Evolutionary conservation across 2,888 invertebrate species (phyloP), one percentile per base, ranked within the genome.

Genomic region (Argyra leucocephala): DNA sequence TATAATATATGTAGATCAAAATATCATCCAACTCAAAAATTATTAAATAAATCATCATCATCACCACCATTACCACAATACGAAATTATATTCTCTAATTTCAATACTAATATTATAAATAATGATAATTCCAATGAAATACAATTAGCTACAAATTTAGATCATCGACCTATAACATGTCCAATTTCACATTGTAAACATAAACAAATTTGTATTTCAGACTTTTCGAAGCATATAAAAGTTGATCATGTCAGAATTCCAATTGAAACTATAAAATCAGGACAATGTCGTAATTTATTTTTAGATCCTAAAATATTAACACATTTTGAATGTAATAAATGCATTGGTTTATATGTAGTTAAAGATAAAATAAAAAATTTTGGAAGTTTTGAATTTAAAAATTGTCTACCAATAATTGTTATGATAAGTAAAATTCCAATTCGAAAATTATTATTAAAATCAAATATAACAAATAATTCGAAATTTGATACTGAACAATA

Each of bases 221-320:
- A 77, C 26, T 74, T 78, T 26, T 74, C 71, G 10, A 74, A 71
- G 24, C 78, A 78, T 66, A 66, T 77, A 1, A 69, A 70, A 2
- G 67, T 72, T 3, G 74, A 76, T 60, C 78, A 78, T 67, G 68
- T 66, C 0, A 63, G 70, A n/a, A 65, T 77, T 22, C 72, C 72
- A 5, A 72, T 75, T 67, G 77, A 76, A 64, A 74, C 74, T 22
- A 73, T 77, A 22, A n/a, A 48, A 0, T 70, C 74, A 0, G 66
- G 69, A 7, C 71, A 73, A 37, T 71, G 72, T 36, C 76, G 74
- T 64, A 76, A 75, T 37, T 74, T 77, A 64, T 75, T 75, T 63
- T 63, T 78, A 18, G 75, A 78, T 69, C 70, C 73, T 0, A 72
- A 70, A 1, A 64, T 72, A 22, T 67, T 71, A 0, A 62, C 67